A percentile compares a stretch with the other conserved stretches of the same genome.
phyloP scores from a whole-genome alignment of 2,113 vertebrate genomes.

The Urocitellus parryii region DNA sequence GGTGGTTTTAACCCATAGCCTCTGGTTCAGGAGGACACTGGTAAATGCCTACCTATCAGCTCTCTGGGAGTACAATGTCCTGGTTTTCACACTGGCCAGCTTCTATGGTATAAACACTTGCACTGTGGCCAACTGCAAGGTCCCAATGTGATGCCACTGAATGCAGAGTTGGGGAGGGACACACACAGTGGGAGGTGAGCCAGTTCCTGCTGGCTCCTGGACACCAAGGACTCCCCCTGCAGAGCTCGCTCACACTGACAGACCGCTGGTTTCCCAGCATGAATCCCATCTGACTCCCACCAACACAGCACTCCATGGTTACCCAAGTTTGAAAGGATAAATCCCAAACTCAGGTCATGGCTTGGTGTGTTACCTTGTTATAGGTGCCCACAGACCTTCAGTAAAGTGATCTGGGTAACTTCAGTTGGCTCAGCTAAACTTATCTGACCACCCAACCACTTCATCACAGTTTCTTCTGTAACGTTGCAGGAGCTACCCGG shows the following conservation, averaged over 20 bases:
- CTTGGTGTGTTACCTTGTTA: background rate
- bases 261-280: background rate
- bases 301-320: background rate
- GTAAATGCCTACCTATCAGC: background rate
- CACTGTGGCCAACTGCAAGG: background rate
- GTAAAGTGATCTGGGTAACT: background rate
- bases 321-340: background rate
- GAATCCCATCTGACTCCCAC: background rate
- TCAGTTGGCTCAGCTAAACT: conserved; percentile 24
- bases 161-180: background rate
- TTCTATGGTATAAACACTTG: background rate
- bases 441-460: background rate
- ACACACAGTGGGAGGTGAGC: background rate
- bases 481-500: background rate
- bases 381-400: background rate
- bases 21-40: background rate
- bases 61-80: background rate
- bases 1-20: background rate
- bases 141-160: background rate
- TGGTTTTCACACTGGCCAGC: background rate
- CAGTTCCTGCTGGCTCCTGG: background rate
- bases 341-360: background rate
- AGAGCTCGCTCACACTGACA: background rate
- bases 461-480: background rate
- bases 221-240: background rate